Evolutionary conservation across 2,797 vertebrate species (phyloP), one percentile per base, ranked within the genome.

Genomic region (Melanotaenia boesemani): DNA sequence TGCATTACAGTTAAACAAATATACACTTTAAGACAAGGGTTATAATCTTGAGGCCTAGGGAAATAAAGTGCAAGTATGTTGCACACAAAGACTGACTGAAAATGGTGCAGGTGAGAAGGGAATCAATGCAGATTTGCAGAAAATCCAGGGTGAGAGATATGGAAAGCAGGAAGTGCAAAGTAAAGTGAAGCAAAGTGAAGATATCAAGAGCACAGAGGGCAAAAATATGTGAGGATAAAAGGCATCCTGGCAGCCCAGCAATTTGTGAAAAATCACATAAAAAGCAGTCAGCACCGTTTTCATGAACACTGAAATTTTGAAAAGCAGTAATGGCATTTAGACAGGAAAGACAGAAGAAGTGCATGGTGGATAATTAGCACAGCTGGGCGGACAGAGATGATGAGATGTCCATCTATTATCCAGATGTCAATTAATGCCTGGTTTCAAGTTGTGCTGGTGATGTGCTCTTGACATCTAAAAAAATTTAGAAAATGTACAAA

Each of bases 221-320:
- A 85, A 86, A 77, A 62, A 72, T 80, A 83, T 74, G 54, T 48
- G 44, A 67, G 67, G 76, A 87, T 85, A 82, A 89, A 90, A 82
- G 79, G 28, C 76, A 74, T 80, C 67, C 61, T 73, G 75, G 79
- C 52, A 56, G 71, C 61, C 71, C 50, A 50, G 79, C 59, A 80
- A 89, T 84, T 85, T 89, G 83, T 82, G 79, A 67, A 63, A 85
- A 88, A 79, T 85, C 41, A 68, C 82, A 66, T 86, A 80, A 81
- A 83, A 86, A 84, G 74, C 72, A 68, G 74, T 60, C 44, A 83
- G 78, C 56, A 24, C 52, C 18, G 13, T 80, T 81, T 86, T 80
- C 60, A 80, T 46, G 2, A 74, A 69, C 67, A 46, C 72, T 63
- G 63, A 74, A 81, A 81, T 64, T 60, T 65, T 74, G 73, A 82